Evolutionary conservation across 2,888 invertebrate genomes (phyloP).

Genomic region (Mesorhabditis spiculigera): DNA sequence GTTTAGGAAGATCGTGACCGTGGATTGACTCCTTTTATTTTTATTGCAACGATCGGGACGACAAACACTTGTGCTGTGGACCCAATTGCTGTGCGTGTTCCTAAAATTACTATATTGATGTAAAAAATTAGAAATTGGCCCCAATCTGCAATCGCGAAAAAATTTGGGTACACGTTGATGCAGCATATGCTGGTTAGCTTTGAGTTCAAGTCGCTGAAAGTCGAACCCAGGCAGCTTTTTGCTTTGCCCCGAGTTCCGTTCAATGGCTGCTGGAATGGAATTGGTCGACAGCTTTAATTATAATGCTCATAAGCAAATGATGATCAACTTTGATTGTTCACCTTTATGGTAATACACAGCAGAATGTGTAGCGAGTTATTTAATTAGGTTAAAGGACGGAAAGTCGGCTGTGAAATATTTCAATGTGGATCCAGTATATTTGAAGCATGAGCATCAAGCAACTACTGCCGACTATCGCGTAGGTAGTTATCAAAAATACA

Average conservation of each 20-base stretch:
- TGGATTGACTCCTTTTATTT: slow-evolving; percentile 43
- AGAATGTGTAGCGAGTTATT: too few species aligned
- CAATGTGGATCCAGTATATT: slow-evolving; percentile 92
- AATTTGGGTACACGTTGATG: slow-evolving; percentile 92
- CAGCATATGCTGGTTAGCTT: slow-evolving; percentile 86
- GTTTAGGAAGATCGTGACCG: slow-evolving; percentile 32
- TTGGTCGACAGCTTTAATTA: slow-evolving; percentile 89
- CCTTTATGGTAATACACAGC: slow-evolving; percentile 78
- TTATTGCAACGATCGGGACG: slow-evolving; percentile 69
- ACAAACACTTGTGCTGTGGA: slow-evolving; percentile 96
- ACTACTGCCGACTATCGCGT: slow-evolving; percentile 55
- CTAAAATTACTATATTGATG: background rate
- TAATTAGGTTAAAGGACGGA: slow-evolving; percentile 67
- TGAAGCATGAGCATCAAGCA: slow-evolving; percentile 96
- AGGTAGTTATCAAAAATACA: background rate
- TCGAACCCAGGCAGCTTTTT: slow-evolving; percentile 30
- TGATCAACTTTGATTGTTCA: slow-evolving; percentile 98
- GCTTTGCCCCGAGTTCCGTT: slow-evolving; percentile 85
- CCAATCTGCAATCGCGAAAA: slow-evolving; percentile 73
- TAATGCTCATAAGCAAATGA: slow-evolving; percentile 96
- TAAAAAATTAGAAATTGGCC: slow-evolving; percentile 63
- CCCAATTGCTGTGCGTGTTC: slow-evolving; percentile 71
- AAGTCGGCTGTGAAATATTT: slow-evolving; percentile 89
- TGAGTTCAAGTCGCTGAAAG: background rate
- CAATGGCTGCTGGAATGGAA: slow-evolving; percentile 81